These are phyloP conservation scores for Spialia ferax DNA, from an alignment of 2,888 invertebrate genomes.

Conservation along the genomic window DNA sequence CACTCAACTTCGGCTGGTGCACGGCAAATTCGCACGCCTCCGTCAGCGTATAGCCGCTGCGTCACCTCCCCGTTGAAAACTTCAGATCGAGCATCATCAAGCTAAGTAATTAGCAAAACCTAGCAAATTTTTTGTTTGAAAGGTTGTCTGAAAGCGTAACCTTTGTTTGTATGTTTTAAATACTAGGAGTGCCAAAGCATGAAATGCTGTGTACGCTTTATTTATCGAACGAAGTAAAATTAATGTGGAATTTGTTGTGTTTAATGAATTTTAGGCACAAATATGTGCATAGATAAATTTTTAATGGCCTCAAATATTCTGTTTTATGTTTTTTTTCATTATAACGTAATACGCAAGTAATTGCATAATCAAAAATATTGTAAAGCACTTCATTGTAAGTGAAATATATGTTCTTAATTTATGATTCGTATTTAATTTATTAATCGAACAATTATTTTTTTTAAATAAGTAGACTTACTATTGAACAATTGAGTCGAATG, in stretches of 20 bases:
- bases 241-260: neutral
- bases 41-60: constrained; percentile 89
- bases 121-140: neutral
- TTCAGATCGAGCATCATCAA: neutral
- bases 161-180: neutral
- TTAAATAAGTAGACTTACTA: too few relatives aligned
- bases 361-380: neutral
- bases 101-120: neutral
- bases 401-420: neutral
- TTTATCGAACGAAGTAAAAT: neutral
- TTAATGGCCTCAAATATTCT: neutral
- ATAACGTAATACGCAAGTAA: neutral
- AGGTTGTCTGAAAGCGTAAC: neutral
- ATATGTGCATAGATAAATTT: neutral
- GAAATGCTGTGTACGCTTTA: constrained; percentile 8
- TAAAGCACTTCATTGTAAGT: neutral
- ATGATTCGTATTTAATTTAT: neutral
- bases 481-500: too few relatives aligned
- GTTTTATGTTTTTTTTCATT: neutral
- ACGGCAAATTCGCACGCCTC: constrained; percentile 91
- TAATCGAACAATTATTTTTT: neutral
- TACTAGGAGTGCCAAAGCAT: constrained; percentile 13
- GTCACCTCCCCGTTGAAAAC: constrained; percentile 65
- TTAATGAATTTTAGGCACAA: neutral
- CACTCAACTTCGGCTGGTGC: constrained; percentile 90